Base-by-base conservation (phyloP, 2,113 vertebrate species). In the Phrynosoma platyrhinos region DNA sequence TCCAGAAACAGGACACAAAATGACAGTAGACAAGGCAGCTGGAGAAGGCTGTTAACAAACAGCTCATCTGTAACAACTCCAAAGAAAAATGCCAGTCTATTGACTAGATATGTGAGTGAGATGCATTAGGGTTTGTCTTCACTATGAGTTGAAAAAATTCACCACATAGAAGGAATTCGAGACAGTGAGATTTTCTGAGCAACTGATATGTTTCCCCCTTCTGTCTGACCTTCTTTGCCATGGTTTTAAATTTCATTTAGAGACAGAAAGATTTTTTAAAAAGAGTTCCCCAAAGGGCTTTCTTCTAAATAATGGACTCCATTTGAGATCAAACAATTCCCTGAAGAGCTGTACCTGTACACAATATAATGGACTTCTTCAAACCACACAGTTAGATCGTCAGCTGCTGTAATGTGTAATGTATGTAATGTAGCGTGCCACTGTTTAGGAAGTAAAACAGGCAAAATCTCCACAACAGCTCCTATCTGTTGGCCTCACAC, bases 311-410 rank as follows among this genome's bases (percentile, higher is more conserved):
- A 88, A 88, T 88, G 81, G 87, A 88, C 88, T 94, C 14, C 85
- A 88, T 91, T 87, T 95, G 91, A 93, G 91, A 91, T 94, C 75
- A 71, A 90, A 91, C 92, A 88, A 91, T 91, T 94, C 95, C 92
- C 91, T 52, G 79, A 90, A 90, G 94, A 92, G 82, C 90, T 88
- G 89, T 36, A 36, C 36, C 36, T 36, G 36, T 75, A 80, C 89
- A 74, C 91, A 89, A 91, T 91, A 86, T 88, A 72, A 90, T 92
- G 92, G 94, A 92, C 89, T 93, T 40, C 84, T 91, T 91, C 95
- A 83, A n/a, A 16, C 0, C 1, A 0, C 82, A n/a, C 14, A 1
- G 1, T 77, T 89, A 89, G 93, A 91, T 92, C 93, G 85, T 71
- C 6, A 32, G 84, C 64, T 90, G 88, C 90, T 94, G 90, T 16